Conservation (phyloP, 1,140 invertebrate genomes). For the Acromyrmex echinatior region DNA sequence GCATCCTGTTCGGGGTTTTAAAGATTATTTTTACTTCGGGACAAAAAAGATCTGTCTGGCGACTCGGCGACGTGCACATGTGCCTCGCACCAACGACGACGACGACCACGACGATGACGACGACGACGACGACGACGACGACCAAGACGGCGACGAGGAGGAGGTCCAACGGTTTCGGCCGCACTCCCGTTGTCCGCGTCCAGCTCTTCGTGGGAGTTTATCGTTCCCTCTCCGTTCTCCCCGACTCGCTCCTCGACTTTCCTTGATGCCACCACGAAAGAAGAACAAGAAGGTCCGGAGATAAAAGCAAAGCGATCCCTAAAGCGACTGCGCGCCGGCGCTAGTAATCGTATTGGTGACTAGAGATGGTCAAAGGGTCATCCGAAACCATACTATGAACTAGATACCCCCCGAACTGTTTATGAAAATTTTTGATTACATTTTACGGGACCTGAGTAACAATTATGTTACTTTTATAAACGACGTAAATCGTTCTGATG, state of each 20-base stretch:
- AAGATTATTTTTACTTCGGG: conserved; percentile 87
- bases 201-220: conserved; percentile 79
- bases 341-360: conserved; percentile 68
- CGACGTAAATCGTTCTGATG: neutral
- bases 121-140: conserved; percentile 46
- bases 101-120: conserved; percentile 50
- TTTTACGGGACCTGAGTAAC: neutral
- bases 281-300: conserved; percentile 42
- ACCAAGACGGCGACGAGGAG: conserved; percentile 44
- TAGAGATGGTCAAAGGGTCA: conserved; percentile 74
- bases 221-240: conserved; percentile 33
- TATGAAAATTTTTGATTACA: neutral
- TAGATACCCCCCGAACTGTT: conserved; percentile 3
- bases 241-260: neutral
- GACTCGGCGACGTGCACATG: conserved; percentile 83
- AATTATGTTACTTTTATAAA: neutral
- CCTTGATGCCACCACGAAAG: conserved; percentile 35
- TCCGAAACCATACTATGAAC: conserved; percentile 24
- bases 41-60: conserved; percentile 87
- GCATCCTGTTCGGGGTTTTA: conserved; percentile 87
- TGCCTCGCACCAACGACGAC: conserved; percentile 74
- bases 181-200: conserved; percentile 75
- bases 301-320: conserved; percentile 71
- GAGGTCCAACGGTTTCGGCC: conserved; percentile 68
- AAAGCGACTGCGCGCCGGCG: conserved; percentile 64